phyloP scores from a whole-genome alignment of 2,113 vertebrate genomes.

The Sylvia atricapilla region DNA sequence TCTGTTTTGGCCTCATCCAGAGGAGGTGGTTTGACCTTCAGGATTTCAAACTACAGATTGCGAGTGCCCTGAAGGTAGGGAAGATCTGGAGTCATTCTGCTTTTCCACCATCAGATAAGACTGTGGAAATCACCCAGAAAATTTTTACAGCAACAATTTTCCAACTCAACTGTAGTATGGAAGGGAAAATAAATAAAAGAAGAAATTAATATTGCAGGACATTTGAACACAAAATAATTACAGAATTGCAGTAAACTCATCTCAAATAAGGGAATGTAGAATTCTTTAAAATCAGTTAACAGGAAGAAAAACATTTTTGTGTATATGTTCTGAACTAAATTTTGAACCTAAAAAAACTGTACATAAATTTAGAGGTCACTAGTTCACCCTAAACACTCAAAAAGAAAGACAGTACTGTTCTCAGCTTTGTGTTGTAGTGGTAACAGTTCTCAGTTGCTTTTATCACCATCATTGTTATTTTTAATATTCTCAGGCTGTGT shows the following conservation, averaged over 20 bases:
- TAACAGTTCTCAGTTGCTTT: background rate
- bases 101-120: background rate
- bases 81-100: background rate
- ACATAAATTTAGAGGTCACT: background rate
- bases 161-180: background rate
- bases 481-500: background rate
- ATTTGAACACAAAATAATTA: background rate
- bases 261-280: background rate
- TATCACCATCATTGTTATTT: background rate
- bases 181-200: background rate
- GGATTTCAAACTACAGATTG: background rate
- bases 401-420: background rate
- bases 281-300: background rate
- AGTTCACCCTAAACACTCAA: background rate
- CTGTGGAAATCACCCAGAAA: background rate
- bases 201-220: background rate
- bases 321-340: background rate
- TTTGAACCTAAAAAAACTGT: background rate
- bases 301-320: background rate
- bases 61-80: background rate
- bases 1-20: background rate
- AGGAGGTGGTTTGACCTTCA: background rate
- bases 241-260: background rate
- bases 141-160: background rate
- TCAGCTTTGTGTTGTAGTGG: background rate